Percentiles rank a stretch among this genome's conserved stretches.
Conservation (phyloP, 2,888 invertebrate genomes). For the Dascillus cervinus region DNA sequence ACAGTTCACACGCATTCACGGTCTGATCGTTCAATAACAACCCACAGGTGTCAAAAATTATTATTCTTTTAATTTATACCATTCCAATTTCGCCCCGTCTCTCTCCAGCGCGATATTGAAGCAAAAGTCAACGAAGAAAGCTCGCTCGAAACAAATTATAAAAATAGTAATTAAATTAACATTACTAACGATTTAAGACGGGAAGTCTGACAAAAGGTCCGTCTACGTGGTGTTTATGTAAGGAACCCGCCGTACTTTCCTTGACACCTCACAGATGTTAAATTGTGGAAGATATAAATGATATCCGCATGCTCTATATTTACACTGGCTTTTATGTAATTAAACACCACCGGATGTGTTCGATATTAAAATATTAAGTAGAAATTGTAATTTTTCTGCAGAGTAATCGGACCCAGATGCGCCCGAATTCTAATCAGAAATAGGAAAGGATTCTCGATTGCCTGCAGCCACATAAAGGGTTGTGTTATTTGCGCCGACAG, state of each 20-base stretch:
- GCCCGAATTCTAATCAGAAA: no score
- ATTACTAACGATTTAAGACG: constrained; percentile 32
- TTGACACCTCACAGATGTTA: constrained; percentile 26
- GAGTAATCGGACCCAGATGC: no score
- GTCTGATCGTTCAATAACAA: constrained; percentile 22
- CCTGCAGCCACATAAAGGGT: no score
- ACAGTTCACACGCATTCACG: constrained; percentile 23
- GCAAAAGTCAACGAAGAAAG: constrained; percentile 5
- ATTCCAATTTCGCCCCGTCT: constrained; percentile 9
- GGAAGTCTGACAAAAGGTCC: constrained; percentile 30
- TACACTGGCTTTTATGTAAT: no score
- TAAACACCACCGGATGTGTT: no score
- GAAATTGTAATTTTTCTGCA: no score
- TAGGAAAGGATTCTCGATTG: no score
- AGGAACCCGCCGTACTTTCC: constrained; percentile 8
- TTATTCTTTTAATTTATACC: constrained; percentile 12
- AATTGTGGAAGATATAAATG: constrained; percentile 22
- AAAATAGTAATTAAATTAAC: constrained; percentile 32
- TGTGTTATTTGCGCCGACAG: no score
- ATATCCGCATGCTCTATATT: no score
- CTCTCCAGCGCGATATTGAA: constrained; percentile 5
- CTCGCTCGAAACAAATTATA: no score
- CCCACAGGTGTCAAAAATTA: constrained; percentile 24
- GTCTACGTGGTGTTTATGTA: constrained; percentile 25
- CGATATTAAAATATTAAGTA: no score